Conservation (phyloP, 2,113 vertebrate species). For the Clarias gariepinus region DNA sequence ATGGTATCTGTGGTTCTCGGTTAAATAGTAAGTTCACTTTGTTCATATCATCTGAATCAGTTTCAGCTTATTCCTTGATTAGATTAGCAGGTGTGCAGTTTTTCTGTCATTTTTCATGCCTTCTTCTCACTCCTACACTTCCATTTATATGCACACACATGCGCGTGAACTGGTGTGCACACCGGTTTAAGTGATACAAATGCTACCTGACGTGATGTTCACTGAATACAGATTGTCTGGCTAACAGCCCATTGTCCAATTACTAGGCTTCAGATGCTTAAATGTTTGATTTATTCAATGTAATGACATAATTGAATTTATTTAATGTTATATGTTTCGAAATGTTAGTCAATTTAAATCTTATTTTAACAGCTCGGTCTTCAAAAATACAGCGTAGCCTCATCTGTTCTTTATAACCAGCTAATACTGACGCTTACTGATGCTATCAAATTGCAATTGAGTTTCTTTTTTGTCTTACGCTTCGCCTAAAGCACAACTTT, state of each 20-base stretch:
- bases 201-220: neutral
- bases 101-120: conserved; percentile 31
- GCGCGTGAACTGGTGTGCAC: neutral
- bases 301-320: no score
- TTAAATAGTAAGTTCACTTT: neutral
- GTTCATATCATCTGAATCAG: neutral
- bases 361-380: neutral
- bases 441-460: conserved; percentile 28
- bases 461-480: conserved; percentile 38
- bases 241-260: neutral
- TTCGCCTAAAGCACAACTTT: conserved; percentile 33
- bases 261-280: neutral
- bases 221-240: neutral
- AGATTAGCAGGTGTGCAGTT: conserved; percentile 38
- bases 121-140: neutral
- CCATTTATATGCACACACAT: conserved; percentile 8
- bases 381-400: neutral
- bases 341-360: neutral
- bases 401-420: conserved; percentile 20
- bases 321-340: neutral
- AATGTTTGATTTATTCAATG: neutral
- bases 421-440: conserved; percentile 19
- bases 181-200: conserved; percentile 33
- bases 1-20: neutral
- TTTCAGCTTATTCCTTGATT: conserved; percentile 22